Evolutionary conservation across 1,140 invertebrate genomes (phyloP).

Genomic region (Sinella curviseta): DNA sequence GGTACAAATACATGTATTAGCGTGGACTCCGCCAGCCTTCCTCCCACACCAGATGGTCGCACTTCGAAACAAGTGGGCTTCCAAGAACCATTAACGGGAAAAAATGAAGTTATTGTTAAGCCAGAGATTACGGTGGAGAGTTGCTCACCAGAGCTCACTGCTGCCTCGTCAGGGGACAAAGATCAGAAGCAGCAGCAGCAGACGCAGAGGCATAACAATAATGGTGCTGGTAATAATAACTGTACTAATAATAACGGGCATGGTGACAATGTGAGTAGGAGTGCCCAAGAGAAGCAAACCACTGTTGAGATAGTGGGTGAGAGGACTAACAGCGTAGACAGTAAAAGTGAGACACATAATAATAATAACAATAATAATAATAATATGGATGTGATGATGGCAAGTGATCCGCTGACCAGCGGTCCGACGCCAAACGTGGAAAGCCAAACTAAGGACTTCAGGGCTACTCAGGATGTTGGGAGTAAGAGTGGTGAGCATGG

Average conservation of each 20-base stretch:
- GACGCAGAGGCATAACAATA: slow-evolving; percentile 50
- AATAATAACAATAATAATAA: not conserved
- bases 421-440: no score
- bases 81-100: slow-evolving; percentile 45
- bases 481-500: slow-evolving; percentile 46
- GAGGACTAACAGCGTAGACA: slow-evolving; percentile 10
- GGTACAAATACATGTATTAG: slow-evolving; percentile 6
- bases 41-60: slow-evolving; percentile 22
- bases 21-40: slow-evolving; percentile 1
- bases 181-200: slow-evolving; percentile 54
- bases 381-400: not conserved
- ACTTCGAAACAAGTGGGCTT: slow-evolving; percentile 44
- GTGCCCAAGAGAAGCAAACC: not conserved
- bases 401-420: not conserved
- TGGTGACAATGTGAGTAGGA: slow-evolving; percentile 4
- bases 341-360: not conserved
- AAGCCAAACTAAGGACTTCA: no score
- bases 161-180: not conserved
- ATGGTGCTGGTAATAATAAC: slow-evolving; percentile 2
- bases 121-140: slow-evolving; percentile 48
- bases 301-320: not conserved
- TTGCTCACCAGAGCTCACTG: slow-evolving; percentile 44
- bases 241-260: not conserved
- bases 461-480: slow-evolving; percentile 38
- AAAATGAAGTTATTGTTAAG: slow-evolving; percentile 30